Evolutionary conservation across 2,888 invertebrate genomes (phyloP).

Genomic region (Phortica magna): DNA sequence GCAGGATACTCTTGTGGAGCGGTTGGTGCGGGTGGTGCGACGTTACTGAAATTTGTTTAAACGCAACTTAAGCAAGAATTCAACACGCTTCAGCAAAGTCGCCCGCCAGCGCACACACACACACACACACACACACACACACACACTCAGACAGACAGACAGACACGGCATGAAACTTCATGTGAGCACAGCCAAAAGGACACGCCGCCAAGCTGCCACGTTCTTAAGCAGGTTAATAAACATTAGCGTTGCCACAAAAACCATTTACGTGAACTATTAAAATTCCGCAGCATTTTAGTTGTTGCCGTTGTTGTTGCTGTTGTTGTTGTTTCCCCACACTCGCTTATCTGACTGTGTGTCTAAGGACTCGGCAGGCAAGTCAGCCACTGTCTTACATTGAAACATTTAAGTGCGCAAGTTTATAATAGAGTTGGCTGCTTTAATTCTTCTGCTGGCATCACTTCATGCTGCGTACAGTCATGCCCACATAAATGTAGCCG

Average conservation of each 20-base stretch:
- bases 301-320: constrained; percentile 16
- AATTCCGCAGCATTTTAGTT: constrained; percentile 65
- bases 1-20: background rate
- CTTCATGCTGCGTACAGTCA: too few relatives aligned
- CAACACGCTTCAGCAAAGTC: constrained; percentile 61
- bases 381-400: too few relatives aligned
- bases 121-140: too few relatives aligned
- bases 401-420: too few relatives aligned
- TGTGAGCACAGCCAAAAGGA: background rate
- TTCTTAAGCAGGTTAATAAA: constrained; percentile 68
- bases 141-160: background rate
- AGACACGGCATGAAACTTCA: background rate
- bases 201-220: background rate
- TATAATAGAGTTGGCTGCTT: too few relatives aligned
- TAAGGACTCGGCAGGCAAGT: too few relatives aligned
- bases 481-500: too few relatives aligned
- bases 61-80: constrained; percentile 70
- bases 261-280: constrained; percentile 70
- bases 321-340: too few relatives aligned
- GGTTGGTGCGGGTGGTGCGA: too few relatives aligned
- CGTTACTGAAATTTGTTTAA: constrained; percentile 63
- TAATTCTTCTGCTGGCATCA: too few relatives aligned
- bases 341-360: too few relatives aligned
- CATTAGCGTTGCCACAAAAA: constrained; percentile 68
- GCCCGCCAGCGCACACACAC: too few relatives aligned